A percentile compares a stretch with the other conserved stretches of the same genome.
These are phyloP conservation scores for Pocillopora grandis DNA, from an alignment of 92 coral and sea anemone genomes.

Conservation along the genomic window DNA sequence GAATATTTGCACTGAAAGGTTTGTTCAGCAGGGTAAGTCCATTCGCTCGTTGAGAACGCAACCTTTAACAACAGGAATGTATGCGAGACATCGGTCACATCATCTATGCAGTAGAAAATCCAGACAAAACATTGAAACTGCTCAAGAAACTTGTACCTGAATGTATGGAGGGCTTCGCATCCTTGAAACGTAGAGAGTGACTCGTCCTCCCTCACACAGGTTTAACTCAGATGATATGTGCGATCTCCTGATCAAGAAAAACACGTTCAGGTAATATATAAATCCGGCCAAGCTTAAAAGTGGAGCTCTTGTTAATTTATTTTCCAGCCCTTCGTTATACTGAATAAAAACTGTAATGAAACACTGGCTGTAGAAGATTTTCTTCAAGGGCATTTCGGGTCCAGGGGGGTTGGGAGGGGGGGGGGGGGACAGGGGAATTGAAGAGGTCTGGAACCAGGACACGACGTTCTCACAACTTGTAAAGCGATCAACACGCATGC, in stretches of 20 bases:
- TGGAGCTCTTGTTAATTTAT: too few relatives aligned
- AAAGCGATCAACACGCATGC: too few relatives aligned
- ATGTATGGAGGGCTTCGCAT: not conserved
- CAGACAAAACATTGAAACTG: not conserved
- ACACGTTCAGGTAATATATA: conserved; percentile 20
- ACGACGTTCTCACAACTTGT: too few relatives aligned
- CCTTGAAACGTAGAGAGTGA: not conserved
- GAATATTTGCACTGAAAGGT: not conserved
- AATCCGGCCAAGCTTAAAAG: too few relatives aligned
- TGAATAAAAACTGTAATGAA: too few relatives aligned
- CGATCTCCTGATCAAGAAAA: conserved; percentile 33
- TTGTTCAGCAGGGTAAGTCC: not conserved
- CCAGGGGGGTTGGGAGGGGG: too few relatives aligned
- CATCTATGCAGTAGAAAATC: not conserved
- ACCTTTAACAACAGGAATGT: too few relatives aligned
- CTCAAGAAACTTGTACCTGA: not conserved
- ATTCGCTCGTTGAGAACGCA: not conserved
- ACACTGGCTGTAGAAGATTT: too few relatives aligned
- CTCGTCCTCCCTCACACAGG: not conserved
- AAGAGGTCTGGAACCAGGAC: too few relatives aligned
- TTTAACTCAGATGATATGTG: not conserved
- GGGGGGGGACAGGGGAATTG: too few relatives aligned
- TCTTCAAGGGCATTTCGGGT: too few relatives aligned
- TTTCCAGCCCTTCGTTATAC: too few relatives aligned
- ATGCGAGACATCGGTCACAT: not conserved